Conservation (phyloP, 37 sponge, comb jelly and placozoan species). For the Crambe crambe region DNA sequence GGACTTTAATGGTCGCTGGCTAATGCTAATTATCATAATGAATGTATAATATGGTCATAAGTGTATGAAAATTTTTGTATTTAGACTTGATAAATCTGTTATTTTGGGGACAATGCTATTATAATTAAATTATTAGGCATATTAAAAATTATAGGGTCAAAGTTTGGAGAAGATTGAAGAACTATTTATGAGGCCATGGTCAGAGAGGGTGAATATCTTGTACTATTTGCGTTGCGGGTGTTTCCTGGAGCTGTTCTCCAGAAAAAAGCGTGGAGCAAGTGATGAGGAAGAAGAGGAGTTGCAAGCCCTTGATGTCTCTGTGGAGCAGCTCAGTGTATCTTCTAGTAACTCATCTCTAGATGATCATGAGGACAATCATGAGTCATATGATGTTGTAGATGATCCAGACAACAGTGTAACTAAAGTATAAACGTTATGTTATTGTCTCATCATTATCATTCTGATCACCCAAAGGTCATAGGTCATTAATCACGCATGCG, state of each 20-base stretch:
- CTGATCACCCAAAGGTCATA: no score
- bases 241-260: background rate
- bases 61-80: no score
- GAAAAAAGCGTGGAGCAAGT: background rate
- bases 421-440: no score
- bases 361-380: background rate
- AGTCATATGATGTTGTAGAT: background rate
- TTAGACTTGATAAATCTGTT: no score
- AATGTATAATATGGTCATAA: no score
- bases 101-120: no score
- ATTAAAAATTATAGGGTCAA: background rate
- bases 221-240: constrained; percentile 46
- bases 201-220: constrained; percentile 29
- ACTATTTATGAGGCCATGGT: constrained; percentile 55
- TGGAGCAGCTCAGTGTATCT: background rate
- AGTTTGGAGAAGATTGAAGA: constrained; percentile 40
- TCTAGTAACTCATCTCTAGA: background rate
- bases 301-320: background rate
- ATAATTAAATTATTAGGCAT: no score
- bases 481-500: background rate
- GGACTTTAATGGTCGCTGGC: no score
- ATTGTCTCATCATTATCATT: no score
- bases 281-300: background rate
- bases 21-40: no score
- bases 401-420: no score